Evolutionary conservation across 2,888 invertebrate genomes (phyloP).

Genomic region (Cheilosia impressa): DNA sequence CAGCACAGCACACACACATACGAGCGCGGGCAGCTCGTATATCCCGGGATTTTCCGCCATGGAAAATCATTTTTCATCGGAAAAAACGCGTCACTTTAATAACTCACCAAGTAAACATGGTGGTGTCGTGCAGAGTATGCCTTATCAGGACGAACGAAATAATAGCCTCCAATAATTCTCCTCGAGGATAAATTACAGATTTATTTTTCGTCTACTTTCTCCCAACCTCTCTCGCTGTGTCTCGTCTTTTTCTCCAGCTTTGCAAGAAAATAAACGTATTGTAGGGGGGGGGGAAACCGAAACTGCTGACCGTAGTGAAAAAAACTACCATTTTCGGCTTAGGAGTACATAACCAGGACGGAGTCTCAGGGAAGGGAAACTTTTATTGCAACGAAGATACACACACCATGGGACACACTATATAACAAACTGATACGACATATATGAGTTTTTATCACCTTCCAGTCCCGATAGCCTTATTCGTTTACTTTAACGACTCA

Average conservation of each 20-base stretch:
- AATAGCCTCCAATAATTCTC: conserved; percentile 68
- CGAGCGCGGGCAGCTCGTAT: conserved; percentile 10
- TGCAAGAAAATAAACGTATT: conserved; percentile 5
- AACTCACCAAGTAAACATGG: conserved; percentile 66
- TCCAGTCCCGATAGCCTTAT: conserved; percentile 69
- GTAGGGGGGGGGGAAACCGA: conserved; percentile 6
- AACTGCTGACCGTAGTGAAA: conserved; percentile 62
- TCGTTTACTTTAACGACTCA: conserved; percentile 68
- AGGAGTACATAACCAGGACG: conserved; percentile 29
- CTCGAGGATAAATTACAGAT: conserved; percentile 70
- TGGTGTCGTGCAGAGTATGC: conserved; percentile 27
- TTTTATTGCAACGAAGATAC: conserved; percentile 60
- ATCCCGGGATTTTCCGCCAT: conserved; percentile 49
- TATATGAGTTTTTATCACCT: conserved; percentile 73
- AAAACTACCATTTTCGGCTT: conserved; percentile 35
- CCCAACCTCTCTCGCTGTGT: not conserved
- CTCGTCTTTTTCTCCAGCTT: not conserved
- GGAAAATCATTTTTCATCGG: conserved; percentile 69
- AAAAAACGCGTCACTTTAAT: conserved; percentile 68
- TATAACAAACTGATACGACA: conserved; percentile 55
- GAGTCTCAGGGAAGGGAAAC: conserved; percentile 38
- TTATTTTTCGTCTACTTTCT: conserved; percentile 15
- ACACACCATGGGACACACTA: conserved; percentile 41
- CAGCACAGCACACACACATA: not conserved
- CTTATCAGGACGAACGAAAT: conserved; percentile 62